phyloP scores from a whole-genome alignment of 2,113 vertebrate genomes.

The Melozone crissalis region DNA sequence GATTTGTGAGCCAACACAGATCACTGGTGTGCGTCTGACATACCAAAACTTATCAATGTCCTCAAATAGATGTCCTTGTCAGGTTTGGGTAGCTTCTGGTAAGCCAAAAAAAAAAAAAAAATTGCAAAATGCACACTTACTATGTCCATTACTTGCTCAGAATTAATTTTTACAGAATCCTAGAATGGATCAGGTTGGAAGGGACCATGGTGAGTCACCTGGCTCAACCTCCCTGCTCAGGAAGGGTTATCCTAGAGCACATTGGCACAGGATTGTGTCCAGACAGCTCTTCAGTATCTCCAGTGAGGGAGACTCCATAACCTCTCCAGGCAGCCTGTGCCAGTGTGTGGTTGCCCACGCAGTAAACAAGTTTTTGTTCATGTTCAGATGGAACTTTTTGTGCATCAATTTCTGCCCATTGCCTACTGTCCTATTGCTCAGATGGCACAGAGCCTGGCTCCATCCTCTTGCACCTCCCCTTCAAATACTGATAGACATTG shows the following conservation, averaged over 20 bases:
- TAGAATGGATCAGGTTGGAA: not conserved
- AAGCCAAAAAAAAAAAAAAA: not conserved
- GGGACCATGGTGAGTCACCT: not conserved
- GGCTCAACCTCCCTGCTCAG: not conserved
- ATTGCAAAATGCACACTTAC: not conserved
- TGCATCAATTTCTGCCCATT: not conserved
- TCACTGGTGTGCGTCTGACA: not conserved
- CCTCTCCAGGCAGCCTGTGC: not conserved
- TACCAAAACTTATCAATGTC: not conserved
- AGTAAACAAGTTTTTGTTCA: not conserved
- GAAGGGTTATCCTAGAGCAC: not conserved
- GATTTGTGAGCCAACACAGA: not conserved
- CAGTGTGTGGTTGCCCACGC: not conserved
- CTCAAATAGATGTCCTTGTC: not conserved
- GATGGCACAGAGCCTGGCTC: not conserved
- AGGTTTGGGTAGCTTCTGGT: not conserved
- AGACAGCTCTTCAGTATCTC: not conserved
- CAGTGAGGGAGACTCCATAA: not conserved
- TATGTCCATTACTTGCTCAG: not conserved
- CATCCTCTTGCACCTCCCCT: not conserved
- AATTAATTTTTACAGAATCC: not conserved
- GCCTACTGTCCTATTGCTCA: not conserved
- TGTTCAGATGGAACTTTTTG: not conserved
- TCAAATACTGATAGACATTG: not conserved
- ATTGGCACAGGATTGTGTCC: not conserved